Evolutionary conservation across 2,113 vertebrate genomes (phyloP).

Genomic region (Macaca fascicularis): T2T-MFA8v1.1 NC_088378.1:17498501-17499000

Average conservation of each 20-base stretch:
- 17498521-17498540: neutral
- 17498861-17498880: neutral
- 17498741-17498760: neutral
- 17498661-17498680: fast-evolving
- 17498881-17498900: neutral
- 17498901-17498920: neutral
- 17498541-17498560: neutral
- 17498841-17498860: neutral
- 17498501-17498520: neutral
- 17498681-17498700: neutral
- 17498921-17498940: neutral
- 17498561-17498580: neutral
- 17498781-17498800: neutral
- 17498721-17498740: neutral
- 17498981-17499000: neutral
- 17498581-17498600: neutral
- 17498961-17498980: neutral
- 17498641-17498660: fast-evolving
- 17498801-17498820: neutral
- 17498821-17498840: neutral
- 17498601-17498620: neutral
- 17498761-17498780: constrained; percentile 14
- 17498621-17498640: neutral
- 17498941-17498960: neutral
- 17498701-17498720: neutral